Conservation (phyloP, 1,140 invertebrate genomes). For the Phymastichus coffea region DNA sequence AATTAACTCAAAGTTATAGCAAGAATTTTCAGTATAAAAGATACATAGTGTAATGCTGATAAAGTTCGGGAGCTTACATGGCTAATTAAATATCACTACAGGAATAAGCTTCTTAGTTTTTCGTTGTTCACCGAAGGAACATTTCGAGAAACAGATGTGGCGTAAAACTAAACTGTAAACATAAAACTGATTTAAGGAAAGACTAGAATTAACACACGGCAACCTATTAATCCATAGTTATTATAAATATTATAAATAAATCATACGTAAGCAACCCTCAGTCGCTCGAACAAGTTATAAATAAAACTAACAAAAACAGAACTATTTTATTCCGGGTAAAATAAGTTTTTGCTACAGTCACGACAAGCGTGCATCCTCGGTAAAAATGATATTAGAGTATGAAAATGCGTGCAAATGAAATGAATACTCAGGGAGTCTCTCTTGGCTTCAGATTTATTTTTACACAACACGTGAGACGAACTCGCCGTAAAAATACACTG, state of each 20-base stretch:
- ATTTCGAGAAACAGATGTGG: too few relatives aligned
- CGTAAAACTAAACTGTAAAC: too few relatives aligned
- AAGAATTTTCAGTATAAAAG: too few relatives aligned
- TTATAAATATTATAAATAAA: constrained; percentile 12
- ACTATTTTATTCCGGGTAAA: constrained; percentile 56
- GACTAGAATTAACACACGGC: constrained; percentile 34
- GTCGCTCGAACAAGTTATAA: constrained; percentile 14
- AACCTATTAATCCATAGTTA: too few relatives aligned
- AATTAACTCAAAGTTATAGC: too few relatives aligned
- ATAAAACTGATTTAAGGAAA: too few relatives aligned
- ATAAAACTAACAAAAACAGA: constrained; percentile 42
- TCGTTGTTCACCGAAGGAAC: too few relatives aligned
- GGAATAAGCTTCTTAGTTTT: too few relatives aligned
- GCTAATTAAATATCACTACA: too few relatives aligned
- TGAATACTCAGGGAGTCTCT: background rate
- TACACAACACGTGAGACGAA: constrained; percentile 48
- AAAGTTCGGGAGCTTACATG: too few relatives aligned
- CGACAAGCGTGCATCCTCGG: constrained; percentile 49
- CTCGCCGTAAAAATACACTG: constrained; percentile 34
- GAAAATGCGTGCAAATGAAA: background rate
- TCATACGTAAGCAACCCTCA: constrained; percentile 8
- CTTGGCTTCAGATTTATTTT: constrained; percentile 57
- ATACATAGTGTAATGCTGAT: too few relatives aligned
- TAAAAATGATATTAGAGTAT: constrained; percentile 30
- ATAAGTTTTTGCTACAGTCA: constrained; percentile 55